phyloP scores from a whole-genome alignment of 2,888 invertebrate species.

The Gnatocerus cornutus region DNA sequence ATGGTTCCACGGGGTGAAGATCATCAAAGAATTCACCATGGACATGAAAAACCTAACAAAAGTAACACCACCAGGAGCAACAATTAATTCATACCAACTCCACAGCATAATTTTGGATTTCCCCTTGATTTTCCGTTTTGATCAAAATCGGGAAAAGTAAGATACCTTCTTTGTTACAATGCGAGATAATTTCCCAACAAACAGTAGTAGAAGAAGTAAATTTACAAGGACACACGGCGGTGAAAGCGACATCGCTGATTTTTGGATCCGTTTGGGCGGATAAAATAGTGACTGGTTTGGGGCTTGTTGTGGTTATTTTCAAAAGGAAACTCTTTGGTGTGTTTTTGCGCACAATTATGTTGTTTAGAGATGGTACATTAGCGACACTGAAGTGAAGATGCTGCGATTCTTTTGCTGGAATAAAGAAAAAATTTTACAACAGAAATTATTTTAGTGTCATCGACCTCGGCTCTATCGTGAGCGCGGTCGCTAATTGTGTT shows the following conservation, averaged over 20 bases:
- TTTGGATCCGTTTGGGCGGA: neutral
- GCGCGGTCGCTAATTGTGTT: no score
- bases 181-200: neutral
- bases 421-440: no score
- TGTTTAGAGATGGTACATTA: conserved; percentile 1
- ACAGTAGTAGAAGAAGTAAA: neutral
- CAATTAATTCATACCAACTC: conserved; percentile 17
- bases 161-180: neutral
- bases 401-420: neutral
- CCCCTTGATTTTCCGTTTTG: neutral
- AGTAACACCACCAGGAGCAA: neutral
- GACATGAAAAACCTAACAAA: conserved; percentile 51
- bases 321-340: conserved; percentile 1
- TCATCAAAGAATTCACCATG: conserved; percentile 53
- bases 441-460: no score
- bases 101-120: neutral
- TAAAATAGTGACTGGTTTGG: conserved; percentile 1
- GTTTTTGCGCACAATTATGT: conserved; percentile 24
- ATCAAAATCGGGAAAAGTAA: conserved; percentile 28
- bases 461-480: no score
- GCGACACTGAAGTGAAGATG: conserved; percentile 13
- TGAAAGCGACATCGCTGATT: neutral
- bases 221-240: neutral
- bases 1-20: conserved; percentile 52
- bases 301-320: neutral